These are phyloP conservation scores for Lepisosteus oculatus DNA, from an alignment of 2,113 vertebrate species.

Conservation along the genomic window DNA sequence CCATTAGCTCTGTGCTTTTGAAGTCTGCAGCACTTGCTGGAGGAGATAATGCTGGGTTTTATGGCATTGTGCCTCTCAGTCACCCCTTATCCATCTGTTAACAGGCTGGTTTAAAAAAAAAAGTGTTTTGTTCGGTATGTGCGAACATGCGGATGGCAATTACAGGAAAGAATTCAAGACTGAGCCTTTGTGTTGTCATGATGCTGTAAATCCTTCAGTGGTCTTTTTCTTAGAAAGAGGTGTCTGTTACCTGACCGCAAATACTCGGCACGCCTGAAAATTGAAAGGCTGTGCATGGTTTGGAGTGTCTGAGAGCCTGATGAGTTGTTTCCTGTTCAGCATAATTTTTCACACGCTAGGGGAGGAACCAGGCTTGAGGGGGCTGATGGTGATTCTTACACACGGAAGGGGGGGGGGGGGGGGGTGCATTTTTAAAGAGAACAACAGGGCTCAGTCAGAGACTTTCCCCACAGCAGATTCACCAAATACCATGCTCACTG, in stretches of 20 bases:
- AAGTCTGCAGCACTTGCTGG: background rate
- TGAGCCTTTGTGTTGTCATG: conserved; percentile 30
- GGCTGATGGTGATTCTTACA: too few species aligned
- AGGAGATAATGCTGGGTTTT: background rate
- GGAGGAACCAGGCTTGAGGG: too few species aligned
- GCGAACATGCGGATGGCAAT: conserved; percentile 3
- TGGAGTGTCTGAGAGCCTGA: background rate
- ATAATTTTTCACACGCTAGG: conserved; percentile 21
- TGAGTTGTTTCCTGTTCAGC: conserved; percentile 11
- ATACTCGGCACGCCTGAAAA: conserved; percentile 12
- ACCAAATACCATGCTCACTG: too few species aligned
- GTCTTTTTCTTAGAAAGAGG: conserved; percentile 25
- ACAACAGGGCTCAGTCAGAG: too few species aligned
- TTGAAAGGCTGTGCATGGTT: conserved; percentile 11
- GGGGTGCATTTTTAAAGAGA: too few species aligned
- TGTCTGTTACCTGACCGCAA: conserved; percentile 4
- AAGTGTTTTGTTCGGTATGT: background rate
- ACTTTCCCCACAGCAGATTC: too few species aligned
- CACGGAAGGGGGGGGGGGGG: too few species aligned
- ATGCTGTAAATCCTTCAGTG: conserved; percentile 33
- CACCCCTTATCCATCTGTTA: conserved; percentile 29
- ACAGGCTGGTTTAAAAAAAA: conserved; percentile 22
- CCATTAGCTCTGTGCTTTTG: background rate
- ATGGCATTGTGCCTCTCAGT: background rate
- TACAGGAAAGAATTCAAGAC: conserved; percentile 20